A percentile compares a stretch with the other conserved stretches of the same genome.
These are phyloP conservation scores for Andrena dorsata DNA, from an alignment of 2,888 invertebrate genomes.

Conservation along the genomic window DNA sequence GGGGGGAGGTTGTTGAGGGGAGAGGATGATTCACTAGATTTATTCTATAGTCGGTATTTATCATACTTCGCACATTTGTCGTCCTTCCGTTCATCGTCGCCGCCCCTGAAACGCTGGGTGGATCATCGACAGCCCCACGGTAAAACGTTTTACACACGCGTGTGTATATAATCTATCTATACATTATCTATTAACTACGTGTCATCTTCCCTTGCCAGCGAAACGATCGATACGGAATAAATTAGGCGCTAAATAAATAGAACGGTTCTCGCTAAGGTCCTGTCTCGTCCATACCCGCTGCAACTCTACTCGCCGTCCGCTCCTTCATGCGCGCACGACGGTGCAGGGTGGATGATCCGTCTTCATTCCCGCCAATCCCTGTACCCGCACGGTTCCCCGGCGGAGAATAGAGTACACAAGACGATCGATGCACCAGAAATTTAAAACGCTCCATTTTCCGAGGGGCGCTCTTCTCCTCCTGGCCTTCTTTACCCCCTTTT, in stretches of 20 bases:
- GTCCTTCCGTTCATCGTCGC: neutral
- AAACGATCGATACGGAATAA: constrained; percentile 67
- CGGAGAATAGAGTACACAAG: neutral
- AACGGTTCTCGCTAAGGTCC: constrained; percentile 56
- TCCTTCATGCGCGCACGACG: neutral
- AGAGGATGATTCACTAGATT: constrained; percentile 30
- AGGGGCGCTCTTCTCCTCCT: neutral
- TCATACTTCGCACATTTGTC: constrained; percentile 4
- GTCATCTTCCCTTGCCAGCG: constrained; percentile 40
- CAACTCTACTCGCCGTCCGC: neutral
- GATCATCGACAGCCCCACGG: constrained; percentile 19
- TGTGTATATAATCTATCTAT: neutral
- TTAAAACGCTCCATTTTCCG: neutral
- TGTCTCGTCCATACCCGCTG: constrained; percentile 41
- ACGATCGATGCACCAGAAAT: constrained; percentile 24
- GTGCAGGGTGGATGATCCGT: too few species aligned
- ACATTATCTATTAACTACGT: constrained; percentile 14
- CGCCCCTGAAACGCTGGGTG: neutral
- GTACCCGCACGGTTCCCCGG: neutral
- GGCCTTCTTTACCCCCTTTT: neutral
- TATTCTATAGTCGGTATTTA: constrained; percentile 21
- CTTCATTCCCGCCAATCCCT: neutral
- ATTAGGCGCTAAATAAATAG: constrained; percentile 76
- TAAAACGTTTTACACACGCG: constrained; percentile 6
- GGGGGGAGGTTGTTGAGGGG: neutral